Evolutionary conservation across 2,888 invertebrate species (phyloP), one percentile per base, ranked within the genome.

Genomic region (Lasioglossum oenotherae): DNA sequence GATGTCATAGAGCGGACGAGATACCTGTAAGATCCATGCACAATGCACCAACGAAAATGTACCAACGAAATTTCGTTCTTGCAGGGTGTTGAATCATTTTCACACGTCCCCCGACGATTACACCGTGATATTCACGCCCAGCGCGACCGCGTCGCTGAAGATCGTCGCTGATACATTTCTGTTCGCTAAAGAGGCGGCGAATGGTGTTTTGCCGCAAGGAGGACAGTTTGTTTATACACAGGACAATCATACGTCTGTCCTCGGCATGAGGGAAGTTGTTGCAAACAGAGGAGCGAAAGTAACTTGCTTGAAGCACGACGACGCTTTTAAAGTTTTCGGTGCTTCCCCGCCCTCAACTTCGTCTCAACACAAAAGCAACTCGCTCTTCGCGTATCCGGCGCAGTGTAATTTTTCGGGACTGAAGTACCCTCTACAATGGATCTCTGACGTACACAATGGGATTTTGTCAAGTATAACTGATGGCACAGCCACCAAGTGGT

Each of bases 211-310:
- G 14, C 44, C 67, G 8, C 46, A 81, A n/a, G 8, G 41, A 12
- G 98, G 98, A 2, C 96, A 96, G 77, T 98, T 98, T 94, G 96
- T 97, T 14, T 98, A 99, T 94, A 96, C 98, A 78, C 96, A 97
- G 93, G 99, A 99, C 94, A 99, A 98, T 94, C 99, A 99, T 94
- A 99, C 99, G 0, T 99, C 99, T 1, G 98, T 99, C 0, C 96
- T 99, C 84, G 99, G 99, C 19, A 97, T 99, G 97, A 96, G 99
- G 93, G 98, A 98, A 94, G 93, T 98, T 79, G 97, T 97, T 2
- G 92, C 95, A 85, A 95, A 95, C n/a, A 96, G 95, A 89, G 96
- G 96, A 85, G 96, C 96, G 23, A 95, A 96, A 78, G 94, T 97
- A 31, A 95, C 96, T 84, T 96, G 97, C 85, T 95, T 98, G 67